phyloP scores from a whole-genome alignment of 2,797 vertebrate genomes.

The Ambastaia sidthimunki region DNA sequence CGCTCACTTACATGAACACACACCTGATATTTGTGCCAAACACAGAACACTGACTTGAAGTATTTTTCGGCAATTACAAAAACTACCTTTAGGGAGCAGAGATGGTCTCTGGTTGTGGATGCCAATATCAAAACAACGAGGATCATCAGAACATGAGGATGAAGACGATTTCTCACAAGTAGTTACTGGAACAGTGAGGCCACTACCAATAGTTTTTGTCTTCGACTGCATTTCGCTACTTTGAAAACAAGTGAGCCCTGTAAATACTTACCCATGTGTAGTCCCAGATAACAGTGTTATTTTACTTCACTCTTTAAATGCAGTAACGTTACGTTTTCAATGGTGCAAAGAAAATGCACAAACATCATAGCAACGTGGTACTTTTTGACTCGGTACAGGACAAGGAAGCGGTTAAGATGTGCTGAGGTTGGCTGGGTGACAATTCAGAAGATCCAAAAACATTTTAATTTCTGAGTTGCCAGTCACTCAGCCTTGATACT shows the following conservation, averaged over 20 bases:
- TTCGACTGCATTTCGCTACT: slow-evolving; percentile 43
- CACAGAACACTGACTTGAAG: slow-evolving; percentile 41
- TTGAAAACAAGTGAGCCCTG: slow-evolving; percentile 59
- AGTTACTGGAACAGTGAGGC: slow-evolving; percentile 32
- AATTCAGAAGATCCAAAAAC: slow-evolving; percentile 46
- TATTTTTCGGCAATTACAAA: slow-evolving; percentile 39
- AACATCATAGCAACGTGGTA: slow-evolving; percentile 23
- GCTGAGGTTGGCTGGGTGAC: slow-evolving; percentile 30
- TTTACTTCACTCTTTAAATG: slow-evolving; percentile 62
- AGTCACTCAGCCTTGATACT: slow-evolving; percentile 33
- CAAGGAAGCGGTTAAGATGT: slow-evolving; percentile 12
- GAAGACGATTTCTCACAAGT: slow-evolving; percentile 50
- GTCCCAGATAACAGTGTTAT: slow-evolving; percentile 57
- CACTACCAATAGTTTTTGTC: slow-evolving; percentile 38
- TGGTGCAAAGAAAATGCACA: slow-evolving; percentile 44
- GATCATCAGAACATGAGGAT: slow-evolving; percentile 17
- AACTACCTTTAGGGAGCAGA: slow-evolving; percentile 48
- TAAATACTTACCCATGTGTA: slow-evolving; percentile 62
- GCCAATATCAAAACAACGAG: slow-evolving; percentile 14
- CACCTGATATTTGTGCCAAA: slow-evolving; percentile 61
- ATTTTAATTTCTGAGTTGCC: slow-evolving; percentile 54
- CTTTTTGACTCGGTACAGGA: slow-evolving; percentile 33
- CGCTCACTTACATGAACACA: slow-evolving; percentile 36
- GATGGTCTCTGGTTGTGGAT: slow-evolving; percentile 27
- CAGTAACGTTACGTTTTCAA: slow-evolving; percentile 59